Percentiles rank a stretch among this genome's conserved stretches.
Evolutionary conservation across 2,797 vertebrate genomes (phyloP).

Genomic region (Menidia menidia): DNA sequence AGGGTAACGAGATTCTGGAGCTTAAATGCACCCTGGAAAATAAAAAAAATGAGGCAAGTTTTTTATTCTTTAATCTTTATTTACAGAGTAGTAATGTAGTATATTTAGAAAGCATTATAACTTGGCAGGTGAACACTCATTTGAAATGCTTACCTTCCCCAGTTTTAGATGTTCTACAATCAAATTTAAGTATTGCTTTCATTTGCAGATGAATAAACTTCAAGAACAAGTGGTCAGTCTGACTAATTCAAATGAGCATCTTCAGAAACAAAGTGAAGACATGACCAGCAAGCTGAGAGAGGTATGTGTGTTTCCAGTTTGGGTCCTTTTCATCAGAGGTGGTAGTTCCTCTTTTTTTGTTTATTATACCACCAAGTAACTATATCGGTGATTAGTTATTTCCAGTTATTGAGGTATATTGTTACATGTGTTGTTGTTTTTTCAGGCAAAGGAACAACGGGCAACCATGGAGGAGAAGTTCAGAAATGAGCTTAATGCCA

Average conservation of each 20-base stretch:
- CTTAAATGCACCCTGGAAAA: conserved; percentile 92
- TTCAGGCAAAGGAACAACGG: conserved; percentile 92
- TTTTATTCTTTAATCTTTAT: conserved; percentile 9
- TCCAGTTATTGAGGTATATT: neutral
- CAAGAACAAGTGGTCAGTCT: conserved; percentile 90
- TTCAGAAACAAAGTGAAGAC: conserved; percentile 93
- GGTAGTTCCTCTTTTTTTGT: rapidly evolving
- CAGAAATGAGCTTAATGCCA: conserved; percentile 93
- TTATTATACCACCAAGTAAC: neutral
- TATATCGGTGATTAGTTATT: neutral
- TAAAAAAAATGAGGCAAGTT: conserved; percentile 91
- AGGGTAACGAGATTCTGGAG: conserved; percentile 93
- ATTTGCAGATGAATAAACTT: conserved; percentile 86
- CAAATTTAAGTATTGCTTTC: conserved; percentile 6
- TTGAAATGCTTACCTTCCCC: neutral
- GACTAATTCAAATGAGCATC: conserved; percentile 90
- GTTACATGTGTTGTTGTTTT: neutral
- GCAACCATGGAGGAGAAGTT: conserved; percentile 92
- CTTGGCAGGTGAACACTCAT: neutral
- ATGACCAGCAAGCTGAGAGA: conserved; percentile 92
- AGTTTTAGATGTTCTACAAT: neutral
- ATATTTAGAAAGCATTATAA: neutral
- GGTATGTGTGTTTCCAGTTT: conserved; percentile 69
- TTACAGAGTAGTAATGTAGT: neutral
- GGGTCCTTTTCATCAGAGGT: neutral